Conservation (phyloP, 2,113 vertebrate genomes). For the Motacilla alba region DNA sequence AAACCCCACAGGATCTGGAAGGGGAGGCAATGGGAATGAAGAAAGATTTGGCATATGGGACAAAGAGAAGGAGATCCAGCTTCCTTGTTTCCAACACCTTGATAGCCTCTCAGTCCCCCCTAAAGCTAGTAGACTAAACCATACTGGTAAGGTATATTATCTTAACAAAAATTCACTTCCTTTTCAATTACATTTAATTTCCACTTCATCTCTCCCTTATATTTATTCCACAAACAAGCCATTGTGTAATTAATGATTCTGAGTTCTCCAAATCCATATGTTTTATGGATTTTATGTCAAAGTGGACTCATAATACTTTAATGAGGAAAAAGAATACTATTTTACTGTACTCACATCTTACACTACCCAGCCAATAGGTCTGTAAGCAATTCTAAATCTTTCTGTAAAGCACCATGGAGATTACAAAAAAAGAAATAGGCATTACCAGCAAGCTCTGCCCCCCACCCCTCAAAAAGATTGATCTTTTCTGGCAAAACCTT, state of each 20-base stretch:
- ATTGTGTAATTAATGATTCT: constrained; percentile 29
- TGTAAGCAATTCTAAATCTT: constrained; percentile 12
- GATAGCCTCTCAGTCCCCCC: too few relatives aligned
- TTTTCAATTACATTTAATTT: constrained; percentile 39
- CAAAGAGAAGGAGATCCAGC: background rate
- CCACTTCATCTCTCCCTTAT: constrained; percentile 7
- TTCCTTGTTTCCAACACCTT: background rate
- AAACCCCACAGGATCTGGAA: background rate
- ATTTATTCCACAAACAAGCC: constrained; percentile 41
- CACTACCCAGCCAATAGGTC: background rate
- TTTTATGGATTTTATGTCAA: constrained; percentile 52
- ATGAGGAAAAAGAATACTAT: constrained; percentile 44
- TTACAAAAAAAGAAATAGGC: background rate
- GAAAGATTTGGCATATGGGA: background rate
- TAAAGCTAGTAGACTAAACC: background rate
- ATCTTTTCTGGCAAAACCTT: background rate
- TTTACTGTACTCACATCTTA: constrained; percentile 17
- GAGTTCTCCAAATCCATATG: constrained; percentile 23
- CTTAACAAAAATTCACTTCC: background rate
- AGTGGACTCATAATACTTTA: constrained; percentile 42
- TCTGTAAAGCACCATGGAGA: background rate
- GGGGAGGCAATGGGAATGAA: background rate
- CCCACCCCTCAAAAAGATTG: background rate
- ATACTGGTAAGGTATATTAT: background rate
- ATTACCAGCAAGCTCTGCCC: background rate